Percentiles rank a stretch among this genome's conserved stretches.
Evolutionary conservation across 2,797 vertebrate species (phyloP).

Genomic region (Thamnophis elegans): DNA sequence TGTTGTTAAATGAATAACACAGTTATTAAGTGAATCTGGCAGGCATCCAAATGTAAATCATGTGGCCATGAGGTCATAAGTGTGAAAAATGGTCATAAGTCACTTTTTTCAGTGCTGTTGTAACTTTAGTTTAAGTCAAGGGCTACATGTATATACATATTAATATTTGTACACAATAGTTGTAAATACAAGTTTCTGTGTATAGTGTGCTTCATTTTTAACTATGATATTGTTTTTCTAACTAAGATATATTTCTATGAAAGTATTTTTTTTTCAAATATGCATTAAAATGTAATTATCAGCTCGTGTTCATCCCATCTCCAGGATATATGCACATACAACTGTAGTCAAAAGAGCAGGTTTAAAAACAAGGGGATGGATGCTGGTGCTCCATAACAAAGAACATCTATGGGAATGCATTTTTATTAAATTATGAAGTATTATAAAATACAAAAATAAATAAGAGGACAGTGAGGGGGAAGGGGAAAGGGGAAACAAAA

Average conservation of each 20-base stretch:
- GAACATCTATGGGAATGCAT: too few relatives aligned
- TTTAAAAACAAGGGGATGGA: neutral
- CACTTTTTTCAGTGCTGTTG: neutral
- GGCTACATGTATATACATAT: neutral
- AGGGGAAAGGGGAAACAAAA: too few relatives aligned
- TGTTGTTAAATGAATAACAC: too few relatives aligned
- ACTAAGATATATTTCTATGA: slow-evolving; percentile 43
- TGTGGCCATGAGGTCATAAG: neutral
- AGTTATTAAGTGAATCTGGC: neutral
- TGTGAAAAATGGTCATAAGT: neutral
- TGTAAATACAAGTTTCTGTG: neutral
- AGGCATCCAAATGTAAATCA: neutral
- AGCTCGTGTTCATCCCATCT: neutral
- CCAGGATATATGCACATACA: neutral
- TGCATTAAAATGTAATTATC: slow-evolving; percentile 33
- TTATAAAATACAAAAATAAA: too few relatives aligned
- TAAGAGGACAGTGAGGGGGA: too few relatives aligned
- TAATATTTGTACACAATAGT: neutral
- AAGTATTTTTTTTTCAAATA: slow-evolving; percentile 53
- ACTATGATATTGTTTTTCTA: slow-evolving; percentile 24
- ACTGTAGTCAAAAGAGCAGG: fast-evolving
- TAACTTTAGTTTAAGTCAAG: neutral
- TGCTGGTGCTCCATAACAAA: neutral
- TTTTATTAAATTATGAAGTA: too few relatives aligned
- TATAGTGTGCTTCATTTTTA: neutral